Percentiles rank a stretch among this genome's conserved stretches.
phyloP scores from a whole-genome alignment of 1,140 invertebrate species.

The Paramacrobiotus metropolitanus region DNA sequence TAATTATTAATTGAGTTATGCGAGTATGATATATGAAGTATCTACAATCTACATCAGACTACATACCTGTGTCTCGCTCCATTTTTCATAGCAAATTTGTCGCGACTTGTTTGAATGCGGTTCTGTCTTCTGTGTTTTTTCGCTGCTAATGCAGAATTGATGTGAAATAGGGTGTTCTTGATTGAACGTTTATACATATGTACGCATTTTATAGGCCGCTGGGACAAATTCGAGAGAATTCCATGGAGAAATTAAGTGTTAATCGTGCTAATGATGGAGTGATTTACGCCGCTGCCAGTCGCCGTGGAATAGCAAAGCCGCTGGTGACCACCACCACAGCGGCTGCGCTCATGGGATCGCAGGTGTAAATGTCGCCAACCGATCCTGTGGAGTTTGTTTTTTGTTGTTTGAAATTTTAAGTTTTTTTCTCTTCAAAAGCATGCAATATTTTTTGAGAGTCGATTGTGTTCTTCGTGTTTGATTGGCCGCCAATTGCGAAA shows the following conservation, averaged over 20 bases:
- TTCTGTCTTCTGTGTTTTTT: neutral
- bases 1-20: neutral
- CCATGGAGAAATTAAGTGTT: neutral
- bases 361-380: neutral
- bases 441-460: too few species aligned
- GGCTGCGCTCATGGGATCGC: neutral
- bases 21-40: neutral
- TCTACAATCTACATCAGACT: neutral
- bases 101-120: neutral
- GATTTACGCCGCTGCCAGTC: neutral
- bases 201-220: neutral
- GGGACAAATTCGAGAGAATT: neutral
- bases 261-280: neutral
- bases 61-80: neutral
- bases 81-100: too few species aligned
- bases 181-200: too few species aligned
- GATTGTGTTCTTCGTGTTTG: too few species aligned
- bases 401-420: neutral
- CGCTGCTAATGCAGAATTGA: neutral
- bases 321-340: neutral
- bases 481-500: too few species aligned
- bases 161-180: neutral
- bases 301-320: neutral
- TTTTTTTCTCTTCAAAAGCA: neutral
- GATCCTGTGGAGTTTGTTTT: neutral